Conservation (phyloP, 2,888 invertebrate species). For the Sycophila texana region DNA sequence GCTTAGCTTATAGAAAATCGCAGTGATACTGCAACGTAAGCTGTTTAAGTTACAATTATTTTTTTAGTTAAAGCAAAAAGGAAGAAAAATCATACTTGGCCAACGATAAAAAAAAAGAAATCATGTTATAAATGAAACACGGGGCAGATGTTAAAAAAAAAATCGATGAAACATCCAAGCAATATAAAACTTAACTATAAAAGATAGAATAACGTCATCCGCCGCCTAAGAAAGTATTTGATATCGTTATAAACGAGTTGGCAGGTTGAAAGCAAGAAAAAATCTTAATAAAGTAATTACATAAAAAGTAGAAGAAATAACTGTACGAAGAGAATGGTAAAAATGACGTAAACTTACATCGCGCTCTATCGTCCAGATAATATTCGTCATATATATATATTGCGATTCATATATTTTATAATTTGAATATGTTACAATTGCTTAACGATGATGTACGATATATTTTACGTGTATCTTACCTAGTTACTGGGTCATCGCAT, state of each 20-base stretch:
- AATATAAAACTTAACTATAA: conserved; percentile 58
- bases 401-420: conserved; percentile 70
- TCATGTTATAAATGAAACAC: conserved; percentile 36
- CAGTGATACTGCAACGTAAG: conserved; percentile 27
- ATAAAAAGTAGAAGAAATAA: conserved; percentile 49
- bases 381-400: conserved; percentile 60
- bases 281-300: conserved; percentile 47
- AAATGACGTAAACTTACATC: conserved; percentile 51
- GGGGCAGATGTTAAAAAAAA: conserved; percentile 20
- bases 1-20: neutral
- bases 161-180: conserved; percentile 59
- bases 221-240: conserved; percentile 64
- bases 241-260: conserved; percentile 58
- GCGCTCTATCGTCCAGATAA: conserved; percentile 66
- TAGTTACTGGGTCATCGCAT: conserved; percentile 70
- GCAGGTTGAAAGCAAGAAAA: conserved; percentile 56
- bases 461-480: conserved; percentile 72
- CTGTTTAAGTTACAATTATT: conserved; percentile 43
- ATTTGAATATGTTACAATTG: conserved; percentile 70
- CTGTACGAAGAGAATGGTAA: conserved; percentile 21
- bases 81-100: conserved; percentile 20
- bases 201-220: conserved; percentile 53
- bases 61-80: conserved; percentile 35
- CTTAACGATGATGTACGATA: conserved; percentile 61
- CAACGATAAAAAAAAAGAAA: conserved; percentile 34